A percentile compares a stretch with the other conserved stretches of the same genome.
These are phyloP conservation scores for Florisuga fusca DNA, from an alignment of 2,797 vertebrate species.

Conservation along the genomic window DNA sequence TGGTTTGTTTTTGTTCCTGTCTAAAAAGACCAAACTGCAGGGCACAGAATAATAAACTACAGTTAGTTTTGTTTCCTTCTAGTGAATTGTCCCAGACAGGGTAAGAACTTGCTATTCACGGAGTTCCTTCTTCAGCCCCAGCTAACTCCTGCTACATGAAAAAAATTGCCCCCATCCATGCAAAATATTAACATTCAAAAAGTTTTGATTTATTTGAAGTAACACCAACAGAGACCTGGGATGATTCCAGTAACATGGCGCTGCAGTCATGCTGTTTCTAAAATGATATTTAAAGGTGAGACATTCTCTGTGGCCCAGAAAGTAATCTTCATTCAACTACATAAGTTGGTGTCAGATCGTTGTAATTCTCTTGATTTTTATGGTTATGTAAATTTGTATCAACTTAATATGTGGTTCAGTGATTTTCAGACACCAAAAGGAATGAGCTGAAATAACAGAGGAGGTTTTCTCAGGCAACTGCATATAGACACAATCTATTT, in stretches of 20 bases:
- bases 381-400: not conserved
- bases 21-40: not conserved
- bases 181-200: not conserved
- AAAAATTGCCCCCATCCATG: not conserved
- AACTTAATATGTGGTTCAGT: not conserved
- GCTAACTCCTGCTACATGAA: not conserved
- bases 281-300: not conserved
- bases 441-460: not conserved
- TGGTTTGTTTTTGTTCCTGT: not conserved
- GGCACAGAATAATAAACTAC: not conserved
- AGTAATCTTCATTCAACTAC: not conserved
- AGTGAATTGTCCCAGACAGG: not conserved
- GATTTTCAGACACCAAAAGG: not conserved
- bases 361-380: not conserved
- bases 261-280: not conserved
- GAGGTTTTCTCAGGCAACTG: not conserved
- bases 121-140: not conserved
- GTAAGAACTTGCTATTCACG: not conserved
- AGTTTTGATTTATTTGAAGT: not conserved
- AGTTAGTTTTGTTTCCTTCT: not conserved
- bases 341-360: not conserved
- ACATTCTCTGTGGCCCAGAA: not conserved
- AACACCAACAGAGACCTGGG: not conserved
- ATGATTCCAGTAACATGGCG: not conserved
- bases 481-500: conserved; percentile 3